phyloP scores from a whole-genome alignment of 2,888 invertebrate genomes.

The Anticlea derivata region DNA sequence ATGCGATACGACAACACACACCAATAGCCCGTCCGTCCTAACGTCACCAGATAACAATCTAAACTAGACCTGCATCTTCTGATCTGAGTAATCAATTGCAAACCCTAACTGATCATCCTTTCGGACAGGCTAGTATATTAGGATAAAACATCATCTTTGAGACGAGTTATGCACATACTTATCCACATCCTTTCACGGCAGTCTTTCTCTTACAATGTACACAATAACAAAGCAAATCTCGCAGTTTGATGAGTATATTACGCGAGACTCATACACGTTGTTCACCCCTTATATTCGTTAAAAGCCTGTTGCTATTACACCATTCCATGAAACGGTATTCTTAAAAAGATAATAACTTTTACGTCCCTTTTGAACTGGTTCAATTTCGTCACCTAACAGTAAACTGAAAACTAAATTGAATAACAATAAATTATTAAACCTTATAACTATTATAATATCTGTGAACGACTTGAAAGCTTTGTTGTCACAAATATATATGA shows the following conservation, averaged over 20 bases:
- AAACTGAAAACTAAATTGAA: conserved; percentile 81
- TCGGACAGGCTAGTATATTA: conserved; percentile 60
- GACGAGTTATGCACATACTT: conserved; percentile 70
- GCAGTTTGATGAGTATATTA: conserved; percentile 55
- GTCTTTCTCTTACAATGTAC: conserved; percentile 81
- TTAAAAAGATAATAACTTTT: conserved; percentile 80
- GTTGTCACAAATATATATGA: conserved; percentile 73
- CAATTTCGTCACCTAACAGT: conserved; percentile 81
- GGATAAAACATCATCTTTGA: conserved; percentile 73
- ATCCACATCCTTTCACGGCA: conserved; percentile 75
- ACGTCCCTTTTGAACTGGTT: conserved; percentile 82
- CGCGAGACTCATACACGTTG: conserved; percentile 74
- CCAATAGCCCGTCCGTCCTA: conserved; percentile 56
- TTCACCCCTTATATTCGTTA: conserved; percentile 67
- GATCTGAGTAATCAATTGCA: conserved; percentile 48
- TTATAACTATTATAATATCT: conserved; percentile 81
- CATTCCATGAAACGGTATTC: conserved; percentile 62
- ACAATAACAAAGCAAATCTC: conserved; percentile 76
- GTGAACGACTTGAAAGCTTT: conserved; percentile 78
- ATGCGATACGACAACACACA: conserved; percentile 62
- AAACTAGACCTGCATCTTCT: conserved; percentile 28
- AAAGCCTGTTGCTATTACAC: conserved; percentile 66
- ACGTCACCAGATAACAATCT: conserved; percentile 41
- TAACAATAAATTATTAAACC: conserved; percentile 84
- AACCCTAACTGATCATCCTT: conserved; percentile 48